Evolutionary conservation across 2,113 vertebrate genomes (phyloP), one percentile per base, ranked within the genome.

Genomic region (Okapia johnstoni): DNA sequence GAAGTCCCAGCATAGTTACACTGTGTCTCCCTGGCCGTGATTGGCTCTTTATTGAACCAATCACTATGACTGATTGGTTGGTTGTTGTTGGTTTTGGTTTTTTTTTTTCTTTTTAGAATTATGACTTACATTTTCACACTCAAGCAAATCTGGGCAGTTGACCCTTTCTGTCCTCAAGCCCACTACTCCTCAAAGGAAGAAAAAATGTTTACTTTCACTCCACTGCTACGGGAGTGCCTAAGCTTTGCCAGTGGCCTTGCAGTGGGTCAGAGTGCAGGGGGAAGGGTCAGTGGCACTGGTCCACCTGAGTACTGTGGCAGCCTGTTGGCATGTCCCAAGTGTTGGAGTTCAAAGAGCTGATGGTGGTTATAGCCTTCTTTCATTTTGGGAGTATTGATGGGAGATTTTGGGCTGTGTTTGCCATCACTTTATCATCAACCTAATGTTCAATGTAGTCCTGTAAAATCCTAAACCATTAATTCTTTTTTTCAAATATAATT

Each of bases 371-470:
- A 19, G 63, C 33, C 63, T 66, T 66, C 63, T 66, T 66, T 66
- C 33, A 36, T 66, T n/a, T 11, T 5, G 33, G 63, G 33, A 66
- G 63, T 66, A 66, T 2, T 66, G 63, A 66, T 66, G 33, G 33
- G 63, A 66, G 63, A 66, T 66, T 66, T 66, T n/a, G 63, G 33
- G 19, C 63, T n/a, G 17, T 8, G 2, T 66, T 36, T 66, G 63
- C 33, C 63, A 19, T 66, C 63, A 36, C 17, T n/a, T 66, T 66
- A 66, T 66, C 63, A 36, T 66, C 63, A 66, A 99, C 99, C 99
- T 99, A 97, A 54, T 99, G 98, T 92, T 99, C 99, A 13, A 99
- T 94, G 96, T 99, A 99, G 7, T 99, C 99, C 98, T 99, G 99
- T 94, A 99, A 99, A 97, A 98, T 66, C 16, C 33, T 66, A 21